phyloP scores from a whole-genome alignment of 2,113 vertebrate genomes.

The Eretmochelys imbricata region DNA sequence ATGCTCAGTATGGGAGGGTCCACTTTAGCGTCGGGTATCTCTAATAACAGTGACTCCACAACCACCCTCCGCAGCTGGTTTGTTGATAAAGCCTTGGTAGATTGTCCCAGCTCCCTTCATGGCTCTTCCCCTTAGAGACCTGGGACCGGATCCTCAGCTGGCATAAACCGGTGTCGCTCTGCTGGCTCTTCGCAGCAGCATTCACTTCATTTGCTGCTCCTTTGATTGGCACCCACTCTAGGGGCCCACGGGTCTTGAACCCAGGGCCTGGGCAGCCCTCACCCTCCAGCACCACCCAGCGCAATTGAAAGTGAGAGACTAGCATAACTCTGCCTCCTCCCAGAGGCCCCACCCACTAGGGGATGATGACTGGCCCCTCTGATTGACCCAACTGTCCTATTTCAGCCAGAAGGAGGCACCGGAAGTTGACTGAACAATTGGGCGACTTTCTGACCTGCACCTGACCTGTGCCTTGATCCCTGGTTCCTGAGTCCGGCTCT shows the following conservation, averaged over 20 bases:
- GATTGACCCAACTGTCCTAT: not conserved
- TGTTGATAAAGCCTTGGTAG: not conserved
- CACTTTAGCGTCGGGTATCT: too few relatives aligned
- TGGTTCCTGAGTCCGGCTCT: too few relatives aligned
- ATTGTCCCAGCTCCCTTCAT: not conserved
- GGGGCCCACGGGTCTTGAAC: not conserved
- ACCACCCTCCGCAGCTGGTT: not conserved
- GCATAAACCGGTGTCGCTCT: not conserved
- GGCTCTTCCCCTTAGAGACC: not conserved
- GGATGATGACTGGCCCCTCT: too few relatives aligned
- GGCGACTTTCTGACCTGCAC: not conserved
- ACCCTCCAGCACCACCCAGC: accelerated
- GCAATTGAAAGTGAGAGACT: not conserved
- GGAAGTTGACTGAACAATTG: not conserved
- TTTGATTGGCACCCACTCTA: not conserved
- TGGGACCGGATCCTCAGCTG: too few relatives aligned
- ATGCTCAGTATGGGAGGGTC: not conserved
- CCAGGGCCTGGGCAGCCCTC: not conserved
- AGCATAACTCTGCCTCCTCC: not conserved
- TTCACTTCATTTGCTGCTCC: not conserved
- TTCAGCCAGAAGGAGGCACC: not conserved
- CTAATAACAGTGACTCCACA: not conserved
- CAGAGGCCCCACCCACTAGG: not conserved
- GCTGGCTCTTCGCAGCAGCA: not conserved
- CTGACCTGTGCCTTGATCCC: not conserved